Evolutionary conservation across 2,113 vertebrate species (phyloP).

Genomic region (Pelvicachromis taeniatus): DNA sequence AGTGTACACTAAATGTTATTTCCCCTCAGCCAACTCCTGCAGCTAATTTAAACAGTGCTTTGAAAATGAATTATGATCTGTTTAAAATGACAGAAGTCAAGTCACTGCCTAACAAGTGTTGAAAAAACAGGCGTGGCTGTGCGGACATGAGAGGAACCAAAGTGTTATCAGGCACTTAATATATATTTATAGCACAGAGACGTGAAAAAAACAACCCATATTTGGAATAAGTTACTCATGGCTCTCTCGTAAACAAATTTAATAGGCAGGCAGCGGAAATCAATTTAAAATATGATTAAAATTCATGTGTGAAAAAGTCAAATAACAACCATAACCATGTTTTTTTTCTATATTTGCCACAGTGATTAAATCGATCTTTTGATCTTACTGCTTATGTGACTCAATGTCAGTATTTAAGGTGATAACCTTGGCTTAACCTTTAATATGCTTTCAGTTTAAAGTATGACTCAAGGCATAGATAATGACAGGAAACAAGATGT

Average conservation of each 20-base stretch:
- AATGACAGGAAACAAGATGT: background rate
- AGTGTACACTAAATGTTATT: background rate
- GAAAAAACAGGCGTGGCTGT: background rate
- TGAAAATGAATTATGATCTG: background rate
- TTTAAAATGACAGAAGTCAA: background rate
- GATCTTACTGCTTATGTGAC: background rate
- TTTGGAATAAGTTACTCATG: background rate
- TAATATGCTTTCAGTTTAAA: background rate
- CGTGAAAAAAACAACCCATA: background rate
- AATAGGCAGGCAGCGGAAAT: background rate
- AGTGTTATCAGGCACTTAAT: background rate
- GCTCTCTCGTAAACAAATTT: background rate
- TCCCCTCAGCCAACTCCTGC: background rate
- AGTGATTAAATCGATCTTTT: background rate
- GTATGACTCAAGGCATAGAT: background rate
- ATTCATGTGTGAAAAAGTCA: background rate
- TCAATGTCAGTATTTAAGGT: background rate
- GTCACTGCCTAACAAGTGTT: background rate
- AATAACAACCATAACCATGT: background rate
- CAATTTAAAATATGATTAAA: background rate
- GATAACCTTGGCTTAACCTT: background rate
- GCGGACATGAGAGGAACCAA: background rate
- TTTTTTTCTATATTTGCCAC: background rate
- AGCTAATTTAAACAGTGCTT: background rate
- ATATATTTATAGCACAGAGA: background rate